Evolutionary conservation across 2,888 invertebrate genomes (phyloP).

Genomic region (Aspidiotus destructor): DNA sequence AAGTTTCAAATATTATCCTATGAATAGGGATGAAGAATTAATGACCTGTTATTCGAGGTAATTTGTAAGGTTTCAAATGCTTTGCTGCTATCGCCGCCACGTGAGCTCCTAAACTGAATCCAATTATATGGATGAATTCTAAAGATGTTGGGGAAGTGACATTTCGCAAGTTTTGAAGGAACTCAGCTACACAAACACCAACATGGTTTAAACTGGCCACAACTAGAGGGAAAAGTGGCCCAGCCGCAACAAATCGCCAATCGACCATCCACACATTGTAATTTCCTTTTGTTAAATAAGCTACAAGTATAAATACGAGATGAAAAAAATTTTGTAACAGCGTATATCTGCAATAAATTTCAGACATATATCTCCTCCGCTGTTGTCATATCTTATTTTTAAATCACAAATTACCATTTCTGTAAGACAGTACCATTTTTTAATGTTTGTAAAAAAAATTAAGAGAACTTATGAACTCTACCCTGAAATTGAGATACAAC

Average conservation of each 20-base stretch:
- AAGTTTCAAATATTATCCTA: not conserved
- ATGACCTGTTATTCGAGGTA: constrained; percentile 52
- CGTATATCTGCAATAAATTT: no score
- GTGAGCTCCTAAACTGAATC: constrained; percentile 57
- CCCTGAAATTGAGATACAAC: no score
- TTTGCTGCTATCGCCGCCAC: constrained; percentile 43
- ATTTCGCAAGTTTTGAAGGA: constrained; percentile 39
- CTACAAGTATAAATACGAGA: constrained; percentile 40
- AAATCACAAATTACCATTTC: no score
- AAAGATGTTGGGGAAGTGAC: constrained; percentile 21
- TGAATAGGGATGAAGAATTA: not conserved
- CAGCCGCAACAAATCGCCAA: constrained; percentile 51
- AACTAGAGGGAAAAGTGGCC: constrained; percentile 49
- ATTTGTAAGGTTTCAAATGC: constrained; percentile 45
- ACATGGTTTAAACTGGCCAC: constrained; percentile 53
- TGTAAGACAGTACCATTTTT: no score
- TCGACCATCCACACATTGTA: constrained; percentile 55
- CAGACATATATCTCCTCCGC: no score
- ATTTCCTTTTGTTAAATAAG: constrained; percentile 49
- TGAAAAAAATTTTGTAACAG: not conserved
- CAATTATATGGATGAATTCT: constrained; percentile 49
- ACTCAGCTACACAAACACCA: constrained; percentile 51
- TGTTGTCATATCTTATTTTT: no score
- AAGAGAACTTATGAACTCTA: no score
- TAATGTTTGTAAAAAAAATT: no score